Percentiles rank a stretch among this genome's conserved stretches.
These are phyloP conservation scores for Cladopsammia gracilis DNA, from an alignment of 64 coral and sea anemone species.

Conservation along the genomic window DNA sequence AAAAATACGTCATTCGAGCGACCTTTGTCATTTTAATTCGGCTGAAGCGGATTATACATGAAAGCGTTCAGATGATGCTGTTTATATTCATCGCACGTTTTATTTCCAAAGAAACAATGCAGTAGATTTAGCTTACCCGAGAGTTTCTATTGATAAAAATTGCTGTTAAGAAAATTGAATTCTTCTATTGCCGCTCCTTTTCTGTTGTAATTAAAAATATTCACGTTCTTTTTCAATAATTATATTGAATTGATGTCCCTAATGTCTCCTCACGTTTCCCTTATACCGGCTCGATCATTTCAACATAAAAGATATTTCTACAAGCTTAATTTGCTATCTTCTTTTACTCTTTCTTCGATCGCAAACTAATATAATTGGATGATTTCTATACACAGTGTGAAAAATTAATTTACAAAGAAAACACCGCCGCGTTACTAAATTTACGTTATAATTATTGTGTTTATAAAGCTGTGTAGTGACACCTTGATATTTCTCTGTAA, in stretches of 20 bases:
- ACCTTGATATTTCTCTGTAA: neutral
- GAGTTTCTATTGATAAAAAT: neutral
- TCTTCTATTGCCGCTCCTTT: slow-evolving; percentile 5
- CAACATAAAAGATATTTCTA: neutral
- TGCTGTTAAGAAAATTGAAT: neutral
- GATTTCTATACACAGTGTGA: no score
- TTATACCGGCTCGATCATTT: neutral
- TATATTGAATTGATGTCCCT: neutral
- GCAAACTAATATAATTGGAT: no score
- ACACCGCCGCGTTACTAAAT: neutral
- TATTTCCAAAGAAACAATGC: neutral
- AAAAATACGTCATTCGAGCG: neutral
- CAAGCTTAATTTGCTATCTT: neutral
- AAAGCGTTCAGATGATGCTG: neutral
- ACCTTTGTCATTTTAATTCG: slow-evolving; percentile 39
- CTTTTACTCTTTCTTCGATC: neutral
- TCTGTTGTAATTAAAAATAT: neutral
- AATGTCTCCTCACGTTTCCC: neutral
- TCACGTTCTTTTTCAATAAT: neutral
- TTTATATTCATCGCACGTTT: slow-evolving; percentile 28
- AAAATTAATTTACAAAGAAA: neutral
- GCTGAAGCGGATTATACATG: neutral
- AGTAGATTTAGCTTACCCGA: neutral
- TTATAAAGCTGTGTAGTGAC: neutral
- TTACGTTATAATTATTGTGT: neutral